Percentiles rank a stretch among this genome's conserved stretches.
phyloP scores from a whole-genome alignment of 2,888 invertebrate species.

The Drosophila mercatorum region DNA sequence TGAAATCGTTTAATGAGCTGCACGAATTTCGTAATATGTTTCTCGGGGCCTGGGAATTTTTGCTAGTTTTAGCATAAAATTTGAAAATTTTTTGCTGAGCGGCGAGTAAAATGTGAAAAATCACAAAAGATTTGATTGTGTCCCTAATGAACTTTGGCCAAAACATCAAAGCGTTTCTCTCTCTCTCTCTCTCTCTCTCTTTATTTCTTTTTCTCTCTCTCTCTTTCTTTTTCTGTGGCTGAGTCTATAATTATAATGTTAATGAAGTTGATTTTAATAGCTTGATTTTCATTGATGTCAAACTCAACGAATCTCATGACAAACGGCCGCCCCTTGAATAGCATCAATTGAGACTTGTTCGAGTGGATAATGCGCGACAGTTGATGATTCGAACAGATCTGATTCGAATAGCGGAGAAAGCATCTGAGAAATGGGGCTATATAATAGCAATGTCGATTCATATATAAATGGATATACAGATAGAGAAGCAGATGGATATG shows the following conservation, averaged over 20 bases:
- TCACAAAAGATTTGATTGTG: slow-evolving; percentile 37
- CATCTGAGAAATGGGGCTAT: neutral
- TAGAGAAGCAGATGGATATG: neutral
- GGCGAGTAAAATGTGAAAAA: slow-evolving; percentile 20
- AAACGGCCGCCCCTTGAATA: slow-evolving; percentile 3
- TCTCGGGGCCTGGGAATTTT: slow-evolving; percentile 56
- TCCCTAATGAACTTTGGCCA: slow-evolving; percentile 41
- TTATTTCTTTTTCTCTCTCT: neutral
- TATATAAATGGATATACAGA: neutral
- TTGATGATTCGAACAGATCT: neutral
- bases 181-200: neutral
- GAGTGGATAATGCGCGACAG: slow-evolving; percentile 29
- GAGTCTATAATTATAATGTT: slow-evolving; percentile 30
- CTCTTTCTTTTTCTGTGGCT: neutral
- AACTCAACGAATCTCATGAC: slow-evolving; percentile 26
- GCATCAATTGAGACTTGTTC: slow-evolving; percentile 33
- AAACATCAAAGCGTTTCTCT: slow-evolving; percentile 44
- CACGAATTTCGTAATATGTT: slow-evolving; percentile 68
- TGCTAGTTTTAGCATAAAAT: slow-evolving; percentile 69
- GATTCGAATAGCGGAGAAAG: neutral
- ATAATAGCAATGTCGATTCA: neutral
- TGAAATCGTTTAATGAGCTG: slow-evolving; percentile 75
- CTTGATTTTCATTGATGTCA: slow-evolving; percentile 50
- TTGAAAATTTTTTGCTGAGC: neutral
- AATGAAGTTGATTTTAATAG: slow-evolving; percentile 53